Conservation (phyloP, 2,888 invertebrate species). For the Phyllotreta cruciferae region DNA sequence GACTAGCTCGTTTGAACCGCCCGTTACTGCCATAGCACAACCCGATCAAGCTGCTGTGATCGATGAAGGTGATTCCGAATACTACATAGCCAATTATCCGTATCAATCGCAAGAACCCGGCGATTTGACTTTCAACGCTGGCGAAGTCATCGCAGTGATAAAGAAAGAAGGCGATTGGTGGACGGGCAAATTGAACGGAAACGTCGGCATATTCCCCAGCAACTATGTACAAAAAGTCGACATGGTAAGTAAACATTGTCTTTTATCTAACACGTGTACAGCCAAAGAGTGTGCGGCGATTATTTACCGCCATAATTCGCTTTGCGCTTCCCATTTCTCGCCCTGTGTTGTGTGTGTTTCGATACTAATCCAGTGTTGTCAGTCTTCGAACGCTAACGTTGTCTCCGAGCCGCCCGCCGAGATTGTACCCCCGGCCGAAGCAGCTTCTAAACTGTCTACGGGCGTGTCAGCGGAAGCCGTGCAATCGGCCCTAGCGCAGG, state of each 20-base stretch:
- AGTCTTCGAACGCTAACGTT: slow-evolving; percentile 35
- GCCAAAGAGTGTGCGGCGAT: neutral
- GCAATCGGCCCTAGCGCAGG: slow-evolving; percentile 43
- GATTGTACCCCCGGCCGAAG: slow-evolving; percentile 18
- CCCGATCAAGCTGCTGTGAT: slow-evolving; percentile 36
- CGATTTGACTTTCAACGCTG: slow-evolving; percentile 86
- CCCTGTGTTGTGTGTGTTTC: slow-evolving; percentile 10
- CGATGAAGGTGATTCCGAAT: slow-evolving; percentile 64
- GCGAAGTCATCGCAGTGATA: slow-evolving; percentile 85
- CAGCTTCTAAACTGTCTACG: slow-evolving; percentile 34
- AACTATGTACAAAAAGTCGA: slow-evolving; percentile 89
- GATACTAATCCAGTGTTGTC: slow-evolving; percentile 29
- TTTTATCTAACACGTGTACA: no score
- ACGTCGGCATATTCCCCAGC: slow-evolving; percentile 93
- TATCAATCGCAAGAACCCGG: slow-evolving; percentile 89
- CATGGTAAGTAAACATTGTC: slow-evolving; percentile 55
- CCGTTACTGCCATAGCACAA: slow-evolving; percentile 31
- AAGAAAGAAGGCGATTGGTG: slow-evolving; percentile 98
- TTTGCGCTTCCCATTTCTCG: neutral
- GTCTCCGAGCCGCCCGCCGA: slow-evolving; percentile 43
- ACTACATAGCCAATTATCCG: slow-evolving; percentile 88
- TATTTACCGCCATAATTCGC: neutral
- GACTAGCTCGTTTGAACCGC: slow-evolving; percentile 35
- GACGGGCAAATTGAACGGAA: slow-evolving; percentile 87
- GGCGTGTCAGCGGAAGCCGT: slow-evolving; percentile 47